These are phyloP conservation scores for Strix aluco DNA, from an alignment of 2,113 vertebrate genomes.

Conservation along the genomic window DNA sequence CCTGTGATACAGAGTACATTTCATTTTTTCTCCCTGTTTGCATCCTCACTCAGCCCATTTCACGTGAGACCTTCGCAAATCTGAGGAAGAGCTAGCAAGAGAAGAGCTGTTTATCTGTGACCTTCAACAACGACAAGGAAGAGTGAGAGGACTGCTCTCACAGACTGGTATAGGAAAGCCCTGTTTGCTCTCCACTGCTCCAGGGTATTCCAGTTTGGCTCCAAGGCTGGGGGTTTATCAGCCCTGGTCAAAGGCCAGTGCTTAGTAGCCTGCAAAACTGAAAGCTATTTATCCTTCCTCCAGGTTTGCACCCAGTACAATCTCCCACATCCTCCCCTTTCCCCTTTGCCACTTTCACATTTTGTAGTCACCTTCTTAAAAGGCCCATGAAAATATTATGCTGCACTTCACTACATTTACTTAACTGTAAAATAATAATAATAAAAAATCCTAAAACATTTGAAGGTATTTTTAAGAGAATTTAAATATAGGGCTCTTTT, in stretches of 20 bases:
- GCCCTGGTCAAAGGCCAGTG: background rate
- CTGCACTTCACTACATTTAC: slow-evolving; percentile 41
- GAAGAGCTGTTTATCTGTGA: background rate
- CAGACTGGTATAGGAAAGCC: background rate
- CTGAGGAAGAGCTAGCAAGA: background rate
- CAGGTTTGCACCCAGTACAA: background rate
- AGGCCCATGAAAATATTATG: slow-evolving; percentile 21
- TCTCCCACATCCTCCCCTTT: background rate
- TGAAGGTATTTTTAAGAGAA: slow-evolving; percentile 71
- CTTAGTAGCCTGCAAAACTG: background rate
- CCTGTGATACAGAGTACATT: background rate
- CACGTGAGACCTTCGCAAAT: background rate
- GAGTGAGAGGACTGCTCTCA: background rate
- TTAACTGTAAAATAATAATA: slow-evolving; percentile 61
- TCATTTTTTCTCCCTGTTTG: background rate
- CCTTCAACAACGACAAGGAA: background rate
- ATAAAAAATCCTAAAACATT: slow-evolving; percentile 63
- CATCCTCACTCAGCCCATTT: background rate
- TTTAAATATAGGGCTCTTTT: slow-evolving; percentile 85
- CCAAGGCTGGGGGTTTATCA: background rate
- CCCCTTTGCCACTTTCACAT: background rate
- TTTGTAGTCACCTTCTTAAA: background rate
- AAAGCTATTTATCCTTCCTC: background rate
- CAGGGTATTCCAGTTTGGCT: background rate
- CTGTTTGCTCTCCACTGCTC: background rate